Evolutionary conservation across 92 coral and sea anemone genomes (phyloP), one percentile per base, ranked within the genome.

Genomic region (Heliopora coerulea): DNA sequence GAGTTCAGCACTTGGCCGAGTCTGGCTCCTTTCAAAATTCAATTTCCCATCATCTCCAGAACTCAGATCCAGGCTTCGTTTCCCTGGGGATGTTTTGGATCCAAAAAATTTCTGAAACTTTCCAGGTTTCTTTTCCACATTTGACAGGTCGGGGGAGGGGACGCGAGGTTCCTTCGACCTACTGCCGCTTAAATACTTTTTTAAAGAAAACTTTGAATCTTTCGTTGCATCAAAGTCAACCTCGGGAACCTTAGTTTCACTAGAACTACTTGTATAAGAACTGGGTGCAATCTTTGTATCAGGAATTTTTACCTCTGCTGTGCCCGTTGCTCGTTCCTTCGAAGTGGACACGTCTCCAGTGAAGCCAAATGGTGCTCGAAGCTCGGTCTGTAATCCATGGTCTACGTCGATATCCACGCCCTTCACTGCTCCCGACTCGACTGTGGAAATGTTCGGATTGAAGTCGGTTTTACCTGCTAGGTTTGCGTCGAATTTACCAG

Each of bases 231-330:
- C 58, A 15, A 66, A 33, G 73, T 66, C 34, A 66, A 46, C 56
- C 56, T 66, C 73, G 52, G 2, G 17, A 15, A 15, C 52, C 31
- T 66, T 66, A 29, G 52, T 37, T 41, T 41, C 76, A 32, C 62
- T 69, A 69, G 74, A 44, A 21, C 50, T 67, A 67, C 17, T 69
- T 41, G 73, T 32, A 6, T 6, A 46, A 46, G 52, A 8, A 46
- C n/a, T 11, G 58, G 58, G 61, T 56, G 61, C 61, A 56, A 56
- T 14, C 30, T 56, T 28, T 69, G 62, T 34, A 50, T 52, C 76
- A 26, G 76, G 76, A 46, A 49, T 49, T 18, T 69, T 69, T 69
- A 69, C 76, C 76, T 69, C 76, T 19, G 76, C 56, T 27, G 76
- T 29, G 27, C 62, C 76, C 20, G 73, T 18, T 4, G 73, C 57